Evolutionary conservation across 2,113 vertebrate genomes (phyloP).

Genomic region (Cyanoramphus novaezelandiae): DNA sequence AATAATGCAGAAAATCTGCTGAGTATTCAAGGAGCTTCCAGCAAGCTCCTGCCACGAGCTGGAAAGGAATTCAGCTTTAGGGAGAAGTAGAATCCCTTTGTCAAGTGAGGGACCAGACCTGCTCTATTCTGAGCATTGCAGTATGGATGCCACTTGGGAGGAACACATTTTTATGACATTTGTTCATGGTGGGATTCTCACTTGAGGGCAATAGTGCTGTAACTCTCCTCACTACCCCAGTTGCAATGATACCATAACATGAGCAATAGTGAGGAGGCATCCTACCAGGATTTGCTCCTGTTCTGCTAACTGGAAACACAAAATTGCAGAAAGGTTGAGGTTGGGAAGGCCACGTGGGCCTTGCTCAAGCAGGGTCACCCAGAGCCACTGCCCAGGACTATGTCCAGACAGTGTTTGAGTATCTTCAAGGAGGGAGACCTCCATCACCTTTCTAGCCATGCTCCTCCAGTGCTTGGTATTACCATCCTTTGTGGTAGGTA

Average conservation of each 20-base stretch:
- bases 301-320: not conserved
- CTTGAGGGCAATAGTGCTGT: not conserved
- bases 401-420: not conserved
- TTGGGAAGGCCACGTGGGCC: not conserved
- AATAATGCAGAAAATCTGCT: not conserved
- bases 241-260: not conserved
- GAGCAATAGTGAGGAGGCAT: not conserved
- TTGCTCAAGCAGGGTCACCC: not conserved
- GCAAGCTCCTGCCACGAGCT: not conserved
- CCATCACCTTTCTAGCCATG: not conserved
- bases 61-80: not conserved
- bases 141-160: not conserved
- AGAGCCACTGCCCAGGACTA: not conserved
- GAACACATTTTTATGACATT: not conserved
- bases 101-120: not conserved
- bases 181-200: not conserved
- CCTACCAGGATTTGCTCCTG: fast-evolving
- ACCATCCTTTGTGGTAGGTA: too few species aligned
- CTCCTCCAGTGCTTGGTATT: not conserved
- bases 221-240: not conserved
- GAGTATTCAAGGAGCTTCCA: not conserved
- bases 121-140: not conserved
- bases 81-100: not conserved
- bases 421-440: not conserved
- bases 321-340: not conserved